Percentiles rank a stretch among this genome's conserved stretches.
These are phyloP conservation scores for Halichoeres trimaculatus DNA, from an alignment of 2,113 vertebrate species.

Conservation along the genomic window DNA sequence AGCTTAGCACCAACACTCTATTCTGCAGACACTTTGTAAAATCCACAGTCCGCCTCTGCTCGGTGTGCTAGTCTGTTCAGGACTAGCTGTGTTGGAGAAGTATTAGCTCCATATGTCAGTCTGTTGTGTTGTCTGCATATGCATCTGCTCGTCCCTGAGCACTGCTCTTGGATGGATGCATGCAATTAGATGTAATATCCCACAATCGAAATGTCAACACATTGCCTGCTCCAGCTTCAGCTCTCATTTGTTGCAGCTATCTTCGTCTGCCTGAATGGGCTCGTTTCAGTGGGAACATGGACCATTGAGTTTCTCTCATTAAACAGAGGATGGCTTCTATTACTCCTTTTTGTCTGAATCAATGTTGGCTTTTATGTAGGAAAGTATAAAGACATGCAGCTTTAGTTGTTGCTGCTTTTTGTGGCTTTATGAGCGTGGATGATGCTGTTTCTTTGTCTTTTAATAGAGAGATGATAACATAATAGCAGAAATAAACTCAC, in stretches of 20 bases:
- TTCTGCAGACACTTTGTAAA: conserved; percentile 31
- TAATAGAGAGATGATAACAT: conserved; percentile 4
- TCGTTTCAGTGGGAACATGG: conserved; percentile 57
- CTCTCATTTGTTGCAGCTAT: conserved; percentile 53
- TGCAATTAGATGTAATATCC: conserved; percentile 62
- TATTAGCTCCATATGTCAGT: conserved; percentile 36
- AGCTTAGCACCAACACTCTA: conserved; percentile 21
- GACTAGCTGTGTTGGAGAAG: conserved; percentile 24
- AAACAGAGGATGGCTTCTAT: conserved; percentile 42
- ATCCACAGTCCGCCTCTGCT: conserved; percentile 34
- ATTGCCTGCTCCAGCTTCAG: conserved; percentile 41
- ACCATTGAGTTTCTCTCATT: conserved; percentile 69
- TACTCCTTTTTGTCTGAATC: conserved; percentile 30
- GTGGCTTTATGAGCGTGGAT: not conserved
- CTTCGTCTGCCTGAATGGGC: conserved; percentile 57
- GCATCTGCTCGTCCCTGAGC: conserved; percentile 48
- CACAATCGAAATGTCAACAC: conserved; percentile 69
- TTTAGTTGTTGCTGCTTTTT: conserved; percentile 8
- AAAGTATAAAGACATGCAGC: conserved; percentile 5
- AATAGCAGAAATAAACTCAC: not conserved
- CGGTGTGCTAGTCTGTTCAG: conserved; percentile 29
- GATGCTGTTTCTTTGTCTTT: conserved; percentile 14
- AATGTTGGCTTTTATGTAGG: conserved; percentile 29
- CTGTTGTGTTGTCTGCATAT: conserved; percentile 33
- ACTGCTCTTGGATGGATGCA: conserved; percentile 66